Conservation (phyloP, 64 coral and sea anemone species). For the Pocillopora damicornis region DNA sequence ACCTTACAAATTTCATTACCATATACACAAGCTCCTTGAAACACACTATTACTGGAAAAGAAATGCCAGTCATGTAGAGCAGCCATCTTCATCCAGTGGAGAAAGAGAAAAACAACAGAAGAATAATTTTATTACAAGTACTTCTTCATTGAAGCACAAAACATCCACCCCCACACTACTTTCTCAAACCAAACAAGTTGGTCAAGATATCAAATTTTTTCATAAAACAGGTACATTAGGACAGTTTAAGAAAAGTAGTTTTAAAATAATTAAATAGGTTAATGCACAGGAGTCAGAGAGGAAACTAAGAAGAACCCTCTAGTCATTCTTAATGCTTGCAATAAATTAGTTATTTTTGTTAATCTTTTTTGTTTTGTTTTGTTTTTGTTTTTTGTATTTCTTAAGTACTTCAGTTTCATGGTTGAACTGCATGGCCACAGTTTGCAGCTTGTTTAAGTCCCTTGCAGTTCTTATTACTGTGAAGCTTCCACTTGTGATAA, state of each 20-base stretch:
- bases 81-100: background rate
- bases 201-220: background rate
- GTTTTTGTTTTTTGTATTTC: background rate
- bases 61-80: background rate
- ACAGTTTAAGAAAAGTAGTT: background rate
- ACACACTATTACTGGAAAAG: background rate
- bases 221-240: background rate
- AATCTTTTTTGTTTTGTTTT: no score
- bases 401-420: background rate
- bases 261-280: background rate
- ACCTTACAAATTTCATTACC: background rate
- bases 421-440: background rate
- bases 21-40: background rate
- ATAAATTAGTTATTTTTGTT: background rate
- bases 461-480: constrained; percentile 7
- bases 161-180: background rate
- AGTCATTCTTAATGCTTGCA: constrained; percentile 5
- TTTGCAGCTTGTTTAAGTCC: background rate
- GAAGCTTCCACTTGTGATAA: constrained; percentile 21
- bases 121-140: background rate
- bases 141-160: background rate
- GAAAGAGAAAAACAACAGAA: background rate
- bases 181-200: background rate
- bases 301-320: background rate
- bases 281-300: background rate